phyloP scores from a whole-genome alignment of 1,140 invertebrate species.

The Brachionus calyciflorus region DNA sequence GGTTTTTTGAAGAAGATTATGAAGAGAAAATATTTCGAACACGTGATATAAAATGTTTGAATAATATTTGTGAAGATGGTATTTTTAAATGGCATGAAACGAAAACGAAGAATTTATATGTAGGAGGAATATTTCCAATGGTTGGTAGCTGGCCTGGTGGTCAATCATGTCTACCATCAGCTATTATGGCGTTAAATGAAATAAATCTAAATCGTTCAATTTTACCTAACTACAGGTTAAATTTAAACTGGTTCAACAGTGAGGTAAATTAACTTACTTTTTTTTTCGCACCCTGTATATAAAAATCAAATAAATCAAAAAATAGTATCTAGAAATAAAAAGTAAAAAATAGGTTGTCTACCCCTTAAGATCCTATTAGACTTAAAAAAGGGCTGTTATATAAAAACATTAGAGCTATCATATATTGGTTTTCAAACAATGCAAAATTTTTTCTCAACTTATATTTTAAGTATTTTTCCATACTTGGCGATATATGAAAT shows the following conservation, averaged over 20 bases:
- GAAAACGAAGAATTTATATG: slow-evolving; percentile 69
- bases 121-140: slow-evolving; percentile 96
- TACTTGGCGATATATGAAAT: too few relatives aligned
- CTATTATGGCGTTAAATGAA: slow-evolving; percentile 87
- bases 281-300: too few relatives aligned
- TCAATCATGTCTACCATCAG: slow-evolving; percentile 69
- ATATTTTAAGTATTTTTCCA: too few relatives aligned
- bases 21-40: not conserved
- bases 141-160: slow-evolving; percentile 77
- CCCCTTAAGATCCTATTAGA: too few relatives aligned
- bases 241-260: slow-evolving; percentile 91
- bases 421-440: too few relatives aligned
- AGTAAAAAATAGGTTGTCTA: too few relatives aligned
- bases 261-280: slow-evolving; percentile 78
- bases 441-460: too few relatives aligned
- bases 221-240: slow-evolving; percentile 82
- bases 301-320: too few relatives aligned
- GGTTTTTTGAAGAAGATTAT: not conserved
- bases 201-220: slow-evolving; percentile 85
- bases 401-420: too few relatives aligned
- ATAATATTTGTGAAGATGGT: slow-evolving; percentile 29
- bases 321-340: too few relatives aligned
- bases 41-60: not conserved
- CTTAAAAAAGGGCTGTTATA: too few relatives aligned
- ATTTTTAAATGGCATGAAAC: slow-evolving; percentile 39